These are phyloP conservation scores for Heliconius aoede DNA, from an alignment of 2,888 invertebrate species.

Conservation along the genomic window DNA sequence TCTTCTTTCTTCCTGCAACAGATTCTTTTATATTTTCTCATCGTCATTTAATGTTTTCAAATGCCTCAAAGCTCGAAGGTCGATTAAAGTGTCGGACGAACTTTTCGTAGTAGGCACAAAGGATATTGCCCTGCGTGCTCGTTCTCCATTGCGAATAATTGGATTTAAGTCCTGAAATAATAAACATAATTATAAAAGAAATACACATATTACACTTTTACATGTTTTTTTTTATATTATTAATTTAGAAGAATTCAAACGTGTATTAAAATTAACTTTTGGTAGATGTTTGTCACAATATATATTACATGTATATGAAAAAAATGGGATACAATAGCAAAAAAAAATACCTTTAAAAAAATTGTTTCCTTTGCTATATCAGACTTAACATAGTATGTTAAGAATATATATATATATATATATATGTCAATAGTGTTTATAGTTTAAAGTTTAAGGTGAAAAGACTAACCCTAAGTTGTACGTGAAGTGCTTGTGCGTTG, in stretches of 20 bases:
- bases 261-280: too few relatives aligned
- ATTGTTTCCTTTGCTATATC: too few relatives aligned
- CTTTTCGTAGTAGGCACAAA: constrained; percentile 87
- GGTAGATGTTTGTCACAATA: too few relatives aligned
- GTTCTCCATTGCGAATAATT: constrained; percentile 81
- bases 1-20: background rate
- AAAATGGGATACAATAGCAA: too few relatives aligned
- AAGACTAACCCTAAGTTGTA: constrained; percentile 68
- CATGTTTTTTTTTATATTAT: background rate
- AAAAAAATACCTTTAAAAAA: too few relatives aligned
- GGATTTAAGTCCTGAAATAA: constrained; percentile 78
- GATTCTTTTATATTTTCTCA: constrained; percentile 59
- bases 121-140: constrained; percentile 86
- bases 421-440: background rate
- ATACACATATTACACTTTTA: background rate
- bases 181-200: background rate
- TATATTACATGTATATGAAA: too few relatives aligned
- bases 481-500: constrained; percentile 72
- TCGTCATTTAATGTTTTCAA: constrained; percentile 71
- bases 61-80: constrained; percentile 73
- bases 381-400: background rate
- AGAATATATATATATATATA: background rate
- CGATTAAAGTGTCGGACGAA: constrained; percentile 78
- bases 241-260: too few relatives aligned
- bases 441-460: background rate